phyloP scores from a whole-genome alignment of 2,797 vertebrate species.

The Mionectes olivaceus region DNA sequence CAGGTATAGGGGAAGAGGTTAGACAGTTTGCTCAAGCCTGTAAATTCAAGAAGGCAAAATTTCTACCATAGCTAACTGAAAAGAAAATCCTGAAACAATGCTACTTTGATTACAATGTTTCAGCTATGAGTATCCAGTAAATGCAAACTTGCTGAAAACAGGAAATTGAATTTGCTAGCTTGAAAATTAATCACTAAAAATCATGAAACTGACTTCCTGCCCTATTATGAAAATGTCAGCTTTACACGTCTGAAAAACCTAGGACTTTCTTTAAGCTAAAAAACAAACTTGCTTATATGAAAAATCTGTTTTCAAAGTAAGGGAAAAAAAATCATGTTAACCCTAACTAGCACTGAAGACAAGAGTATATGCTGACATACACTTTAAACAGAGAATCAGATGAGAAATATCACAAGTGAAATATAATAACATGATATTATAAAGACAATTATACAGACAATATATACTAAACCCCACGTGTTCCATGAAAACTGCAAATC shows the following conservation, averaged over 20 bases:
- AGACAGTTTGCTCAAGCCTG: not conserved
- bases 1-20: not conserved
- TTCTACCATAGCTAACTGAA: not conserved
- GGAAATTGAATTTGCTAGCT: not conserved
- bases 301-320: not conserved
- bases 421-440: conserved; percentile 14
- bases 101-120: not conserved
- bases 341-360: not conserved
- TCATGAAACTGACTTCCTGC: not conserved
- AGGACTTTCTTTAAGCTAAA: conserved; percentile 19
- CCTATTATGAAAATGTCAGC: not conserved
- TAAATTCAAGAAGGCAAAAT: not conserved
- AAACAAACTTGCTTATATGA: not conserved
- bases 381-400: conserved; percentile 15
- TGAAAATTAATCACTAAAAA: conserved; percentile 13
- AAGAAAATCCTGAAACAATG: not conserved
- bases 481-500: not conserved
- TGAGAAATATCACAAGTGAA: conserved; percentile 31
- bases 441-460: not conserved
- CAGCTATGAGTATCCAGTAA: not conserved
- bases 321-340: not conserved
- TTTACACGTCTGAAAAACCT: not conserved
- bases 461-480: not conserved
- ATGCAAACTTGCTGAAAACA: not conserved
- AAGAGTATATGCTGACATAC: conserved; percentile 20